Conservation (phyloP, 2,888 invertebrate genomes). For the Cryptosula pallasiana region DNA sequence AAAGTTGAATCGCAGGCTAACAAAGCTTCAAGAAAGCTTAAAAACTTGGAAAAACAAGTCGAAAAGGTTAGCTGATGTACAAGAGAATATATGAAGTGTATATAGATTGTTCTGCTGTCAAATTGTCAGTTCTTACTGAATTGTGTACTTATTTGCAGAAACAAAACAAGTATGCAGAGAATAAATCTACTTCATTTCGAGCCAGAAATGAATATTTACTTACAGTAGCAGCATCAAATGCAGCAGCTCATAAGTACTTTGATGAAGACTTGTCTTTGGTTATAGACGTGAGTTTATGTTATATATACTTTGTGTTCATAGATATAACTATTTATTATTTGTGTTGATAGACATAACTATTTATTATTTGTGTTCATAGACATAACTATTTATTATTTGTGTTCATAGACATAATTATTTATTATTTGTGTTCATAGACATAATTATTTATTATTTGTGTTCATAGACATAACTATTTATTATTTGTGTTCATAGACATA, state of each 20-base stretch:
- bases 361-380: too few relatives aligned
- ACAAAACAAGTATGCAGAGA: constrained; percentile 78
- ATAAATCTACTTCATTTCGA: constrained; percentile 80
- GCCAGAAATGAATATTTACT: constrained; percentile 91
- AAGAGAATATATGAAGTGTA: neutral
- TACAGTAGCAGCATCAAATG: constrained; percentile 88
- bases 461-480: too few relatives aligned
- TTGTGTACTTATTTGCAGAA: constrained; percentile 60
- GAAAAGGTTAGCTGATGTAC: constrained; percentile 66
- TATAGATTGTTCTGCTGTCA: neutral
- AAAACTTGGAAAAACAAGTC: constrained; percentile 82
- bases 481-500: too few relatives aligned
- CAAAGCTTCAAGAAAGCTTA: constrained; percentile 58
- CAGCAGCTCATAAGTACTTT: constrained; percentile 92
- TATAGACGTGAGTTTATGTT: constrained; percentile 69
- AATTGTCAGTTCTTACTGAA: neutral
- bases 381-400: too few relatives aligned
- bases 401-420: too few relatives aligned
- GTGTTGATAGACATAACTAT: too few relatives aligned
- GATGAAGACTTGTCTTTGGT: constrained; percentile 92
- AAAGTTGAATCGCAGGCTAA: constrained; percentile 63
- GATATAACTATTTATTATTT: too few relatives aligned
- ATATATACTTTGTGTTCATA: too few relatives aligned
- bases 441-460: too few relatives aligned
- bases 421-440: too few relatives aligned